Percentiles rank a stretch among this genome's conserved stretches.
Conservation (phyloP, 2,888 invertebrate genomes). For the Nesidiocoris tenuis region DNA sequence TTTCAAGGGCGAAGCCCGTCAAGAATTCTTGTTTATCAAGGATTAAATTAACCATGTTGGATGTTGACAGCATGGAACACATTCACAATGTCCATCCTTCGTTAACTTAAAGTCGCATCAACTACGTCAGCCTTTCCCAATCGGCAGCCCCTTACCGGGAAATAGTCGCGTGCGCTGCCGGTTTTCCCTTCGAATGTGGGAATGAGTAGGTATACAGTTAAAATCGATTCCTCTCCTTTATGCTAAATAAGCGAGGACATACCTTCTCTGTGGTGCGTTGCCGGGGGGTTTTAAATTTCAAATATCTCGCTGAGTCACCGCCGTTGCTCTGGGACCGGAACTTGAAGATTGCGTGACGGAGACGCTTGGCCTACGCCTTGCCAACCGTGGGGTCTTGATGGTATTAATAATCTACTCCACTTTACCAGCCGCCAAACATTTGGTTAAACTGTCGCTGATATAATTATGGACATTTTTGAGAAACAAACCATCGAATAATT, state of each 20-base stretch:
- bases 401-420: background rate
- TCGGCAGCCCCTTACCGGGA: no score
- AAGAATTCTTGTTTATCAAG: no score
- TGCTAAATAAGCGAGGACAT: background rate
- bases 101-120: no score
- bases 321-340: background rate
- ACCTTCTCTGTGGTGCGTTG: background rate
- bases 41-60: no score
- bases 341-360: background rate
- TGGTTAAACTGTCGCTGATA: background rate
- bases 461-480: no score
- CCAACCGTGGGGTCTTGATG: background rate
- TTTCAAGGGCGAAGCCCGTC: no score
- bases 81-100: conserved; percentile 29
- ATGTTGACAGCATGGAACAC: no score
- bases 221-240: background rate
- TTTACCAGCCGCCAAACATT: background rate
- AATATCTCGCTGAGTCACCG: background rate
- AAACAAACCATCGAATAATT: no score
- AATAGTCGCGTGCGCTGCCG: background rate
- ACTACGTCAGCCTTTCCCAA: no score
- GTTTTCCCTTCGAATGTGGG: background rate
- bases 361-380: background rate
- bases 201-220: background rate
- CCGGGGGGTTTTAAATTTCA: background rate